Evolutionary conservation across 2,797 vertebrate species (phyloP).

Genomic region (Clangula hyemalis): DNA sequence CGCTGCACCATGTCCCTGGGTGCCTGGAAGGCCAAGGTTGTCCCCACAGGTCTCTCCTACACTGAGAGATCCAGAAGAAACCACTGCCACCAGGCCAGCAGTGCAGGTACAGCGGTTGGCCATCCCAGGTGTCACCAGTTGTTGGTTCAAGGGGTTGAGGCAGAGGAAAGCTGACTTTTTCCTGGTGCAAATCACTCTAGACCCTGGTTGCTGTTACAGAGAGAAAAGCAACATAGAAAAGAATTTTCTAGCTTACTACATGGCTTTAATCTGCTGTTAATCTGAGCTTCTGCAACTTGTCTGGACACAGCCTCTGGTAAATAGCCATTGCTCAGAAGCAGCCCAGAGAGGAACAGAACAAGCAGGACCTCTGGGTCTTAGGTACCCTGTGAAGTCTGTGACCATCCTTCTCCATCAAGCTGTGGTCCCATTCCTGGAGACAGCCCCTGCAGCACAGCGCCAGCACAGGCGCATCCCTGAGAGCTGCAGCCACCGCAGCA

Average conservation of each 20-base stretch:
- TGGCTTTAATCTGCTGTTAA: not conserved
- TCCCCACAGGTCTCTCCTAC: not conserved
- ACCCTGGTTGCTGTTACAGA: not conserved
- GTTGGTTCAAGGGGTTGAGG: not conserved
- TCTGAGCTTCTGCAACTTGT: not conserved
- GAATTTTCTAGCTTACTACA: not conserved
- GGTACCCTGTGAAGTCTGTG: not conserved
- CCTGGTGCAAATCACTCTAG: not conserved
- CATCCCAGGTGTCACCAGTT: fast-evolving
- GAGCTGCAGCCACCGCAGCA: not conserved
- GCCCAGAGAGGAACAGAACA: not conserved
- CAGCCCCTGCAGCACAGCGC: not conserved
- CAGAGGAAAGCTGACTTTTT: not conserved
- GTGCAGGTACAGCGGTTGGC: not conserved
- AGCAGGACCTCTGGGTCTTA: not conserved
- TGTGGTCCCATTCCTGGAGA: not conserved
- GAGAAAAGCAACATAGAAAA: not conserved
- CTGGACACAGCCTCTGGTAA: not conserved
- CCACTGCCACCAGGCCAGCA: fast-evolving
- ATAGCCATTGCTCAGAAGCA: not conserved
- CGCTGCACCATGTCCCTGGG: not conserved
- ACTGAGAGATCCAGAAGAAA: not conserved
- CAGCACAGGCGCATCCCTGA: not conserved
- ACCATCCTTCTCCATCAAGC: too few relatives aligned
- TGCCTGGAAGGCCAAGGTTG: not conserved